These are phyloP conservation scores for Caenorhabditis macrosperma DNA, from an alignment of 2,888 invertebrate species.

Conservation along the genomic window DNA sequence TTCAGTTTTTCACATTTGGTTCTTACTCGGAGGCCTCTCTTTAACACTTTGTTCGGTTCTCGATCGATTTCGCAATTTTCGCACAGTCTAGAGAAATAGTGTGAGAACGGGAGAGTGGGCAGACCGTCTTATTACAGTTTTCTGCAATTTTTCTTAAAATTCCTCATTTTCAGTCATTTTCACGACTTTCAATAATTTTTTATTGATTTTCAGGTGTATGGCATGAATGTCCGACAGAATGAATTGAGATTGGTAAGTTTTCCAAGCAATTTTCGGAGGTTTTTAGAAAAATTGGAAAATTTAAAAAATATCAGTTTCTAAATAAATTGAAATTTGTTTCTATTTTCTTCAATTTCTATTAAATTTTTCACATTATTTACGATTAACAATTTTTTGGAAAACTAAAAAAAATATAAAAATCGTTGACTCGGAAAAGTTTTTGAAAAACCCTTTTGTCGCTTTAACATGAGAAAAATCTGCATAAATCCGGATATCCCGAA, in stretches of 20 bases:
- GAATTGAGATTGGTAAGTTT: conserved; percentile 77
- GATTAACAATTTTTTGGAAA: no score
- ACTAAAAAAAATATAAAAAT: background rate
- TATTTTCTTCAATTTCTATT: conserved; percentile 9
- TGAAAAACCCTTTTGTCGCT: no score
- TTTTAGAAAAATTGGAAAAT: no score
- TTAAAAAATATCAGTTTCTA: background rate
- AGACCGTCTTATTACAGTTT: background rate
- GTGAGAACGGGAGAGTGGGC: background rate
- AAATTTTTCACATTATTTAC: no score
- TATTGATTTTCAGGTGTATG: conserved; percentile 42
- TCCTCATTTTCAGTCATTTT: background rate
- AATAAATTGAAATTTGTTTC: no score
- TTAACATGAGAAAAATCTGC: background rate
- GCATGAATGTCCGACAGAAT: conserved; percentile 78
- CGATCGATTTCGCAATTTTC: no score
- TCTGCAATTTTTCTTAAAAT: background rate
- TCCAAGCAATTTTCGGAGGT: conserved; percentile 6
- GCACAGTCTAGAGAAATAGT: no score
- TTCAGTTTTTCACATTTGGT: conserved; percentile 1
- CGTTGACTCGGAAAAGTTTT: background rate
- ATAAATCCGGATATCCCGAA: no score
- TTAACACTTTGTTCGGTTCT: background rate
- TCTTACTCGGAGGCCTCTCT: background rate
- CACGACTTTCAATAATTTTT: background rate